Evolutionary conservation across 1,140 invertebrate species (phyloP).

Genomic region (Pinna nobilis): DNA sequence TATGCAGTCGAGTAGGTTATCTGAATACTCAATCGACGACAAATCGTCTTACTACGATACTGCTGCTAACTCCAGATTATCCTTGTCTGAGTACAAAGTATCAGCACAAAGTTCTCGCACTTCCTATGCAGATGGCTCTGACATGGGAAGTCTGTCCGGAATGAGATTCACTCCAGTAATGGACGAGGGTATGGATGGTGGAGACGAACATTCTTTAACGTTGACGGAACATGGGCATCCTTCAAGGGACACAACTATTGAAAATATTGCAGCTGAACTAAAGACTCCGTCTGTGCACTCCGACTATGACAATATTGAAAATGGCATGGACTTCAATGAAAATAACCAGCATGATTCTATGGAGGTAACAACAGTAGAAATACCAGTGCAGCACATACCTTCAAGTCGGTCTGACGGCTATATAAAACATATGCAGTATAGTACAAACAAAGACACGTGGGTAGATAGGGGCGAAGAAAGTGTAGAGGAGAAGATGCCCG

Average conservation of each 20-base stretch:
- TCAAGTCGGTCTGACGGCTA: constrained; percentile 65
- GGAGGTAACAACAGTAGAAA: background rate
- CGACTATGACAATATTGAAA: constrained; percentile 68
- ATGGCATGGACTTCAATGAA: constrained; percentile 9
- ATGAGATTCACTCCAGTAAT: constrained; percentile 41
- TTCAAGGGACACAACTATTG: constrained; percentile 50
- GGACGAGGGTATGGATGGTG: constrained; percentile 41
- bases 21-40: constrained; percentile 66
- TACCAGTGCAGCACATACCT: constrained; percentile 50
- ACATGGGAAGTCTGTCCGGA: constrained; percentile 52
- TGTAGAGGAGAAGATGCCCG: background rate
- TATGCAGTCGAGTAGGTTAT: constrained; percentile 64
- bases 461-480: background rate
- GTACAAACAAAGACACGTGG: constrained; percentile 15
- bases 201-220: constrained; percentile 17
- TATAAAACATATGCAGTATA: constrained; percentile 21
- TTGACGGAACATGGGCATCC: constrained; percentile 29
- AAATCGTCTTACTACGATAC: constrained; percentile 69
- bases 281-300: constrained; percentile 60
- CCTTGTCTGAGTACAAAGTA: constrained; percentile 58
- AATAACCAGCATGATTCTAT: constrained; percentile 41
- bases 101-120: constrained; percentile 68
- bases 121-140: constrained; percentile 66
- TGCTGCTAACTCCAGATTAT: constrained; percentile 65
- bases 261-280: constrained; percentile 48